Evolutionary conservation across 53 echinoderm and acorn worm species (phyloP).

Genomic region (Antedon mediterranea): DNA sequence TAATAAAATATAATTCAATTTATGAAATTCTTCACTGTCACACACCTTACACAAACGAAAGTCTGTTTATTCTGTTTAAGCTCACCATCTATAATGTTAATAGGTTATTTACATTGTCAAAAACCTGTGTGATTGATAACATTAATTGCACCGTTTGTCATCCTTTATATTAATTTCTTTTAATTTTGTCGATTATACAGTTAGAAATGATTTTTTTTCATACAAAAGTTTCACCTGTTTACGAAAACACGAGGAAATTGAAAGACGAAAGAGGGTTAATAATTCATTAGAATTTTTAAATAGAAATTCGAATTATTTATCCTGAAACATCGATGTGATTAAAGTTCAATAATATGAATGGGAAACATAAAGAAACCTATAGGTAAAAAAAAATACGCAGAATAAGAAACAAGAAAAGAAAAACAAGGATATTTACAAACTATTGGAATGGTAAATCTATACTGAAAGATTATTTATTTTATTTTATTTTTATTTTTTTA

Average conservation of each 20-base stretch:
- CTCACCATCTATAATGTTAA: neutral
- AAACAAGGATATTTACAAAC: no score
- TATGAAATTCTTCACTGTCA: no score
- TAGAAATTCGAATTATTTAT: neutral
- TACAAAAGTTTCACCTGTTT: neutral
- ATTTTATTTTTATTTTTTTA: no score
- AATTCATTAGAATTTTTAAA: neutral
- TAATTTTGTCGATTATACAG: neutral
- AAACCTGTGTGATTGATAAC: neutral
- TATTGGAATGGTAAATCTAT: no score
- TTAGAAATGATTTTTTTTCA: neutral
- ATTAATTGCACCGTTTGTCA: neutral
- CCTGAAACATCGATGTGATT: neutral
- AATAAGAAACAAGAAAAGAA: no score
- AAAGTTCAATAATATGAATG: neutral
- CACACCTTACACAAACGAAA: no score
- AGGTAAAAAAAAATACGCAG: neutral
- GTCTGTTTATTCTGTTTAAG: neutral
- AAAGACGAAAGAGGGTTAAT: neutral
- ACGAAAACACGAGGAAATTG: neutral
- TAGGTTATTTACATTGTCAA: neutral
- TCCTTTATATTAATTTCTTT: neutral
- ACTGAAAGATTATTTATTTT: no score
- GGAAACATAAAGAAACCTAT: neutral
- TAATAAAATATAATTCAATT: no score